These are phyloP conservation scores for Macrophya alboannulata DNA, from an alignment of 2,888 invertebrate species.

Conservation along the genomic window DNA sequence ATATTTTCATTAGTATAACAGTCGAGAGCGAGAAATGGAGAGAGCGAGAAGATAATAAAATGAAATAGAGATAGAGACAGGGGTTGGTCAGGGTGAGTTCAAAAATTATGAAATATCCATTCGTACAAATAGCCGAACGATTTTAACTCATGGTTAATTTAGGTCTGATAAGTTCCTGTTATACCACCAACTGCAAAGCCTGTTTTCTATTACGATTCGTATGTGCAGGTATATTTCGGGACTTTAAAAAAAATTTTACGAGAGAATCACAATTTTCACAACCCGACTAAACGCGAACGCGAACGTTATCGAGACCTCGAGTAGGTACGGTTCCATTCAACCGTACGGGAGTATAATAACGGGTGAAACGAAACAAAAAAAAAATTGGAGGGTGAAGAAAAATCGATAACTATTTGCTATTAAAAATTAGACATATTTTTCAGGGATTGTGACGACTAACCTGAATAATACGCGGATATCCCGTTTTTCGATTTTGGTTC, in stretches of 20 bases:
- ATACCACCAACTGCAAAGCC: not conserved
- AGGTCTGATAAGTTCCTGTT: slow-evolving; percentile 38
- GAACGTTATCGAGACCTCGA: not conserved
- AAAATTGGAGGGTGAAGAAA: not conserved
- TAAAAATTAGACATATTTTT: too few species aligned
- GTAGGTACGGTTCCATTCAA: not conserved
- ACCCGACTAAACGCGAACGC: not conserved
- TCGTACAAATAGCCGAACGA: slow-evolving; percentile 12
- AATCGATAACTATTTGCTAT: slow-evolving; percentile 36
- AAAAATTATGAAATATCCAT: slow-evolving; percentile 52
- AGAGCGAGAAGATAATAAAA: not conserved
- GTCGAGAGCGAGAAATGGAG: slow-evolving; percentile 5
- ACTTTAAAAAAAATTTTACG: not conserved
- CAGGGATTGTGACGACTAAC: too few species aligned
- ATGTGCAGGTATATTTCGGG: not conserved
- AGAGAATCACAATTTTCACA: not conserved
- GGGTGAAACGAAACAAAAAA: too few species aligned
- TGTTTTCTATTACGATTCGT: not conserved
- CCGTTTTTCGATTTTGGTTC: too few species aligned
- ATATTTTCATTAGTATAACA: slow-evolving; percentile 71
- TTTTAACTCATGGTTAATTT: slow-evolving; percentile 39
- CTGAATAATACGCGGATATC: too few species aligned
- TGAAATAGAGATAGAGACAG: not conserved
- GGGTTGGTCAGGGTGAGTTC: slow-evolving; percentile 29
- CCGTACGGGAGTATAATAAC: not conserved